These are phyloP conservation scores for Xerus inauris DNA, from an alignment of 2,113 vertebrate species.

Conservation along the genomic window DNA sequence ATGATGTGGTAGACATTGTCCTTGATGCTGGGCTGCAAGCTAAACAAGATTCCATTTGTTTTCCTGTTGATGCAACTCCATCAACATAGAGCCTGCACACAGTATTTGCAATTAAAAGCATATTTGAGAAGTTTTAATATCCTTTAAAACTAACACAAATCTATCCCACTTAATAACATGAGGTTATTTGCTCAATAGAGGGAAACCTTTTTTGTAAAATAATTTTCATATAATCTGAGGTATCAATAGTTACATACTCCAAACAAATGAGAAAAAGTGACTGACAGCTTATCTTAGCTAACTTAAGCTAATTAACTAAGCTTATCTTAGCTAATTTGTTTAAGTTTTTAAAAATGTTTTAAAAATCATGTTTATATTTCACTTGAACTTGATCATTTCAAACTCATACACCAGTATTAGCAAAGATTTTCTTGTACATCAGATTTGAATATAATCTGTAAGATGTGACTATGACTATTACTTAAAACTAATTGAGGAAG, in stretches of 20 bases:
- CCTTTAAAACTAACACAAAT: neutral
- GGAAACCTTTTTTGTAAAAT: slow-evolving; percentile 33
- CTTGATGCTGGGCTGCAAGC: neutral
- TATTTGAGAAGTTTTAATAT: neutral
- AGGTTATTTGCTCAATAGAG: neutral
- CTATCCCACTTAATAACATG: neutral
- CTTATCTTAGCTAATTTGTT: too few species aligned
- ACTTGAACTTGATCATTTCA: neutral
- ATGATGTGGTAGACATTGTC: neutral
- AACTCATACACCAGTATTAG: neutral
- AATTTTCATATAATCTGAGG: neutral
- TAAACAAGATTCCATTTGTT: neutral
- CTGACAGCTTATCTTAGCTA: neutral
- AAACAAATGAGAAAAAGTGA: slow-evolving; percentile 27
- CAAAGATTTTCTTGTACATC: neutral
- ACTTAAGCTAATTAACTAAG: too few species aligned
- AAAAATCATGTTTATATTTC: neutral
- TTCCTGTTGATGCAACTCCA: neutral
- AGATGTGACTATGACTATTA: neutral
- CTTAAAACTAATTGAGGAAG: neutral
- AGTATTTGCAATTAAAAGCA: neutral
- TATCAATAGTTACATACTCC: neutral
- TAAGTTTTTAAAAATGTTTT: neutral
- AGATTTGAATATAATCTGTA: neutral
- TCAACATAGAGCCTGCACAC: neutral